Conservation (phyloP, 1,140 invertebrate genomes). For the Batillaria attramentaria region DNA sequence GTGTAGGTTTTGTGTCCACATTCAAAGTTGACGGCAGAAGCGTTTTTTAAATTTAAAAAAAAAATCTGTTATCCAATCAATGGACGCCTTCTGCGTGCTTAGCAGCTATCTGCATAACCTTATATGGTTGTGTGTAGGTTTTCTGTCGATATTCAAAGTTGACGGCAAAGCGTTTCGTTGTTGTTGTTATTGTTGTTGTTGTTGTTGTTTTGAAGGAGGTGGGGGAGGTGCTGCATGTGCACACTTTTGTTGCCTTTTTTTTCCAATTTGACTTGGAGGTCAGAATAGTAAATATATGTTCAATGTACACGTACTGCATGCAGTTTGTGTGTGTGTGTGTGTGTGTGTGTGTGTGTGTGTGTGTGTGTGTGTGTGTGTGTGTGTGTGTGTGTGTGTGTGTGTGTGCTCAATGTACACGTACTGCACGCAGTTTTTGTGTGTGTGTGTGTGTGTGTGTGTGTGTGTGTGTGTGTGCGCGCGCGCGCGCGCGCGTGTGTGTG, state of each 20-base stretch:
- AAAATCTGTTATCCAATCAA: too few species aligned
- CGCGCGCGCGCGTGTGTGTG: not conserved
- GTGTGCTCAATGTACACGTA: too few species aligned
- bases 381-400: constrained; percentile 13
- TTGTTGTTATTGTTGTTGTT: not conserved
- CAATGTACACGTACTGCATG: not conserved
- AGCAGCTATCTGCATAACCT: too few species aligned
- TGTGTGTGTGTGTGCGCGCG: not conserved
- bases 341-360: not conserved
- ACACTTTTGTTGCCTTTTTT: not conserved
- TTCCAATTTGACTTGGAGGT: not conserved
- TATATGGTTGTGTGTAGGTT: not conserved
- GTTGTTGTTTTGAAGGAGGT: not conserved
- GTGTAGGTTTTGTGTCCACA: too few species aligned
- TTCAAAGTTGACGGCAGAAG: too few species aligned
- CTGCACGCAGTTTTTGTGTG: too few species aligned
- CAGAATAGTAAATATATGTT: not conserved
- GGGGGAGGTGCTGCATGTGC: not conserved
- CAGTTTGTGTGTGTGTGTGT: not conserved
- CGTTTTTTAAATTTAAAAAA: too few species aligned
- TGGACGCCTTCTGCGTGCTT: too few species aligned
- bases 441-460: not conserved
- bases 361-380: not conserved
- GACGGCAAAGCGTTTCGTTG: too few species aligned
- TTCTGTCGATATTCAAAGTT: not conserved